Evolutionary conservation across 1,140 invertebrate species (phyloP).

Genomic region (Drosophila grimshawi): DNA sequence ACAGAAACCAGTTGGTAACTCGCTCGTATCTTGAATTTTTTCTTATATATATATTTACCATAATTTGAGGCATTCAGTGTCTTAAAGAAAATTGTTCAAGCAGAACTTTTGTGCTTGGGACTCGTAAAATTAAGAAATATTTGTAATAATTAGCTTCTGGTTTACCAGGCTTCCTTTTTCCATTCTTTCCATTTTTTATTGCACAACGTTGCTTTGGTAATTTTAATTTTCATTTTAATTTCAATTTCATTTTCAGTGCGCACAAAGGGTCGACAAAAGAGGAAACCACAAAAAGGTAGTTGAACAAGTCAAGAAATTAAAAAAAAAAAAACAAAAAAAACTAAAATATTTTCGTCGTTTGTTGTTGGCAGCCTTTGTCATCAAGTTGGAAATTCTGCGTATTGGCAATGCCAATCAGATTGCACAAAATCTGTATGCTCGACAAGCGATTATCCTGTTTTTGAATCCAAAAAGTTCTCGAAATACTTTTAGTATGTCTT

Average conservation of each 20-base stretch:
- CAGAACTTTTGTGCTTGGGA: conserved; percentile 60
- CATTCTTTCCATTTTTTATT: background rate
- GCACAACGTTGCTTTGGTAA: conserved; percentile 28
- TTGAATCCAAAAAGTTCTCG: background rate
- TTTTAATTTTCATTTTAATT: conserved; percentile 36
- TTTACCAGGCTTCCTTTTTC: background rate
- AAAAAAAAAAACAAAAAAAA: conserved; percentile 16
- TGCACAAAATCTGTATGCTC: background rate
- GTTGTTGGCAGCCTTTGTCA: conserved; percentile 11
- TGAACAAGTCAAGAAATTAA: conserved; percentile 17
- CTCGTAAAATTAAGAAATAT: conserved; percentile 77
- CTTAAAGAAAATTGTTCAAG: conserved; percentile 71
- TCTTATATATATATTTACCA: conserved; percentile 25
- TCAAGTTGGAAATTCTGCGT: conserved; percentile 12
- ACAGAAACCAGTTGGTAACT: conserved; percentile 31
- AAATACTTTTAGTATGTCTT: background rate
- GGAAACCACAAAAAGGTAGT: conserved; percentile 15
- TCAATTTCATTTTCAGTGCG: conserved; percentile 18
- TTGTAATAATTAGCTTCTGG: conserved; percentile 69
- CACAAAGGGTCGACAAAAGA: conserved; percentile 5
- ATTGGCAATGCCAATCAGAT: conserved; percentile 13
- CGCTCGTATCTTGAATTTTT: conserved; percentile 8
- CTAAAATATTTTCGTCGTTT: conserved; percentile 6
- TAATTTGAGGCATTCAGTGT: conserved; percentile 47
- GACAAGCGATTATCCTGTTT: conserved; percentile 4